Conservation (phyloP, 2,888 invertebrate genomes). For the Ennomos erosarius region DNA sequence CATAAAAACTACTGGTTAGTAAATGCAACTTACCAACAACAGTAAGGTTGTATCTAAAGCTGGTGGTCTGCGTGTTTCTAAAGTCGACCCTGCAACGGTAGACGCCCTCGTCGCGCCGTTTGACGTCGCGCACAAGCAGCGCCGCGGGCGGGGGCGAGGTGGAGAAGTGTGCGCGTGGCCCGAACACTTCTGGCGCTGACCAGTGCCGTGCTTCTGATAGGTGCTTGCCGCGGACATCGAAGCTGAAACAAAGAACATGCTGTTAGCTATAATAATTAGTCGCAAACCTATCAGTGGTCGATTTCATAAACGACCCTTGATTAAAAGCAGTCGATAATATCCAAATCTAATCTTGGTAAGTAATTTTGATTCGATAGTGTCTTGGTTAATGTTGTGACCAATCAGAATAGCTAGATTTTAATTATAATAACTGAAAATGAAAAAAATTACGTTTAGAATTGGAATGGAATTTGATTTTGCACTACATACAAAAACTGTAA, state of each 20-base stretch:
- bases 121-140: conserved; percentile 90
- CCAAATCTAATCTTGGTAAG: no score
- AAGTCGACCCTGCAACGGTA: conserved; percentile 96
- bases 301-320: no score
- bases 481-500: conserved; percentile 1
- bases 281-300: no score
- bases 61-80: conserved; percentile 94
- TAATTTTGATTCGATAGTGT: no score
- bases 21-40: conserved; percentile 90
- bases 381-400: no score
- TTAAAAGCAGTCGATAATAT: no score
- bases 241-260: conserved; percentile 84
- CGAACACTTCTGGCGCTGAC: conserved; percentile 94
- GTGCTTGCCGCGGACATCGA: conserved; percentile 94
- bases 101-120: conserved; percentile 94
- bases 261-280: no score
- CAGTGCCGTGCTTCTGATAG: conserved; percentile 92
- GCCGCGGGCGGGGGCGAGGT: conserved; percentile 92
- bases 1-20: no score
- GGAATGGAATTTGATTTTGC: no score
- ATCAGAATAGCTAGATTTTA: no score
- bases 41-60: conserved; percentile 95
- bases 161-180: conserved; percentile 93
- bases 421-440: no score
- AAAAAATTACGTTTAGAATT: no score